Evolutionary conservation across 2,797 vertebrate genomes (phyloP), one percentile per base, ranked within the genome.

Genomic region (Enteromius afrohamiltoni): DNA sequence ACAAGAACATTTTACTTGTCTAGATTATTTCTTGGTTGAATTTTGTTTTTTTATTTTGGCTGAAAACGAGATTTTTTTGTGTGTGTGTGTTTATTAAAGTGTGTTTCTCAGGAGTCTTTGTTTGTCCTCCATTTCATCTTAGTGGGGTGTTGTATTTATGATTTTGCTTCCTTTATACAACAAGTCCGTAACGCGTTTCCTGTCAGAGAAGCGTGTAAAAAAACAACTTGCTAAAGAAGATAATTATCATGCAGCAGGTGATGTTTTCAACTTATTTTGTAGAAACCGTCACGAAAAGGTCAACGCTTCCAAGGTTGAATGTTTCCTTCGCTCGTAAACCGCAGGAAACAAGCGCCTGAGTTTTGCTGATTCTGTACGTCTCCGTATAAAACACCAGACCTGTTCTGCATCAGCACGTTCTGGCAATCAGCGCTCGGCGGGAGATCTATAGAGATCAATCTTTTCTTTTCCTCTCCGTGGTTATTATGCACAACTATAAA

Each of bases 371-470:
- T 75, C 29, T 40, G 40, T 29, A 4, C 17, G 3, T 60, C 0
- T 3, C 6, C 3, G 21, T 37, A 69, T 60, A n/a, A 49, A 62
- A 26, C 58, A 13, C 7, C 0, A 13, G 42, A 37, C 31, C 21
- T 23, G 26, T 40, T 55, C 42, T n/a, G 31, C 68, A 53, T 26
- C 80, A 23, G 79, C 40, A 23, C n/a, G 23, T 34, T 47, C 13
- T 40, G 21, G 42, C 62, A 80, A 80, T 82, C 70, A 45, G 26
- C 19, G 3, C 40, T 7, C 69, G 29, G 55, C 55, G 0, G 55
- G 53, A 49, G 29, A 64, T 82, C 26, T 60, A 31, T 60, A 47
- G 37, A 62, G 53, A 45, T 62, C 68, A 80, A 70, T 80, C n/a
- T 29, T n/a, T 73, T 47, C 67, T 62, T 49, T 53, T 13, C 55